Base-by-base conservation (phyloP, 2,888 invertebrate species). In the Cabera pusaria region DNA sequence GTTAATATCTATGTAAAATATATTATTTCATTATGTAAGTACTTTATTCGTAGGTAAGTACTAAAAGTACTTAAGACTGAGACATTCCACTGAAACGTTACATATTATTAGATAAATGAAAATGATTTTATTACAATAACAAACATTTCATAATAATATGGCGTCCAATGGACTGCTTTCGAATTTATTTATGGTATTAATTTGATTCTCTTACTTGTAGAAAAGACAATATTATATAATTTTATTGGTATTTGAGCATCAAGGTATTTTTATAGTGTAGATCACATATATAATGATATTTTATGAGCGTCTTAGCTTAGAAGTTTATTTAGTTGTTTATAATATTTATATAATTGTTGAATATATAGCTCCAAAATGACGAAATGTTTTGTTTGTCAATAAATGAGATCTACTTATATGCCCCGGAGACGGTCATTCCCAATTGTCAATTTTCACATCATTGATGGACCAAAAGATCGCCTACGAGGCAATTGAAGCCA, bases 21-120 rank as follows among this genome's bases (percentile, higher is more conserved):
- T n/a, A n/a, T n/a, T n/a, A n/a, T n/a, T n/a, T n/a, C n/a, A n/a
- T n/a, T n/a, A n/a, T n/a, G n/a, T n/a, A n/a, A n/a, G n/a, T n/a
- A n/a, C n/a, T n/a, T n/a, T n/a, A n/a, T n/a, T n/a, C n/a, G n/a
- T n/a, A n/a, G n/a, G n/a, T 51, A 49, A 33, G 59, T 62, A 61
- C 56, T 66, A 26, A 58, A 74, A 72, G 74, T 83, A 83, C 74
- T 78, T 74, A 76, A 81, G 83, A 84, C 84, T 86, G 84, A 84
- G 57, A 71, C 81, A 83, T 83, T 85, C 83, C 85, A 79, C 64
- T 78, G 54, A 45, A 47, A 45, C 41, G 32, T 26, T 38, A 35
- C 33, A 28, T 34, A 26, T 43, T 22, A 9, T 34, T 37, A 25
- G 6, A 6, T 29, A 8, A 16, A 19, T 36, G 11, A 25, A 31